Conservation (phyloP, 1,140 invertebrate species). For the Notospermus geniculatus region DNA sequence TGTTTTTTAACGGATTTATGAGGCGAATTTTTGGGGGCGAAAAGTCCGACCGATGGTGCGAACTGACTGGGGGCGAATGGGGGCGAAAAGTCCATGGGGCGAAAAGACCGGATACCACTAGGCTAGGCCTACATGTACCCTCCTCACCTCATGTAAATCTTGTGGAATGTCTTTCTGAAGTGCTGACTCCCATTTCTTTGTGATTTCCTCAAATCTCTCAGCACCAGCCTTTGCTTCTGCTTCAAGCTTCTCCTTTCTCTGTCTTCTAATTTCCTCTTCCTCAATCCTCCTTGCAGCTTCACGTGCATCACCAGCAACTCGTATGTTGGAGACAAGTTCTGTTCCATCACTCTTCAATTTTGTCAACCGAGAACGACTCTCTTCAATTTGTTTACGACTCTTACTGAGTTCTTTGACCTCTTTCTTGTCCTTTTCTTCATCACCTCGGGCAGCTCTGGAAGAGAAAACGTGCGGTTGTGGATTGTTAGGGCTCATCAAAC, state of each 20-base stretch:
- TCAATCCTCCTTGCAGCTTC: constrained; percentile 46
- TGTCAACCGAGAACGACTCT: constrained; percentile 46
- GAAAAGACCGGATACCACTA: too few relatives aligned
- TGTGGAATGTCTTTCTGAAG: constrained; percentile 74
- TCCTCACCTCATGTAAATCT: constrained; percentile 70
- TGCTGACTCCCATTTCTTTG: constrained; percentile 70
- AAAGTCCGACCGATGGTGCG: too few relatives aligned
- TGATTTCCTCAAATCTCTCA: constrained; percentile 65
- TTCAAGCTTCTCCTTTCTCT: constrained; percentile 63
- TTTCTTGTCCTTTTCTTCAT: constrained; percentile 44
- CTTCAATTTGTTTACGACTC: constrained; percentile 53
- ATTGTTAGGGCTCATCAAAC: too few relatives aligned
- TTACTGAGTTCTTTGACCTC: constrained; percentile 52
- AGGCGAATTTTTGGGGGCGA: too few relatives aligned
- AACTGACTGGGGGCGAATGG: too few relatives aligned
- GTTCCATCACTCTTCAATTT: constrained; percentile 53
- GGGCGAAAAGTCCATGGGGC: too few relatives aligned
- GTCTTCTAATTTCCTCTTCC: constrained; percentile 49
- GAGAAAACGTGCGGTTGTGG: too few relatives aligned
- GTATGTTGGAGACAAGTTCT: constrained; percentile 54
- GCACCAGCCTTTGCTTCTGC: constrained; percentile 65
- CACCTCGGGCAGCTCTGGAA: constrained; percentile 44
- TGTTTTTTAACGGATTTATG: too few relatives aligned
- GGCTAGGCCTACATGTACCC: too few relatives aligned
- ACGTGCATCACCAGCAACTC: constrained; percentile 53